These are phyloP conservation scores for Campaea margaritaria DNA, from an alignment of 2,888 invertebrate species.

Conservation along the genomic window DNA sequence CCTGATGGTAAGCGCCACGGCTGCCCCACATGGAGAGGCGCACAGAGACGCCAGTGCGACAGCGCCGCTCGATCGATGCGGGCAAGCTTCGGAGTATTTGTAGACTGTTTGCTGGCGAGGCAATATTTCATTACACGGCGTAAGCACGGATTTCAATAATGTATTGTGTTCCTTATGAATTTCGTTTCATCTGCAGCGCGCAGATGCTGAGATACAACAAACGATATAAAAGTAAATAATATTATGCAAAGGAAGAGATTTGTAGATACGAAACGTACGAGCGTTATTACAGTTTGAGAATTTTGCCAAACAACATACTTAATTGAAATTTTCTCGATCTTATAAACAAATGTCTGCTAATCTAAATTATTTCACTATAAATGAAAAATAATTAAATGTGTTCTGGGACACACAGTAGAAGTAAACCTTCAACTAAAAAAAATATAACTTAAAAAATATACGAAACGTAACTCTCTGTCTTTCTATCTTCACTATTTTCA, in stretches of 20 bases:
- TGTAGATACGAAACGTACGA: conserved; percentile 2
- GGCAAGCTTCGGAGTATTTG: background rate
- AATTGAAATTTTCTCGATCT: too few species aligned
- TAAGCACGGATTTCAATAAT: conserved; percentile 30
- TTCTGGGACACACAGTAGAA: too few species aligned
- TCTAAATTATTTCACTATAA: too few species aligned
- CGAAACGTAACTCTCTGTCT: too few species aligned
- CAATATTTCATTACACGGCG: conserved; percentile 34
- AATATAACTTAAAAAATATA: too few species aligned
- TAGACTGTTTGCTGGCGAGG: background rate
- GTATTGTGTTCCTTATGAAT: conserved; percentile 28
- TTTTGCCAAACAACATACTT: background rate
- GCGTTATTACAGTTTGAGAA: background rate
- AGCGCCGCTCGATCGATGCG: conserved; percentile 33
- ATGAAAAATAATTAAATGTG: too few species aligned
- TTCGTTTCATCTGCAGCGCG: conserved; percentile 23
- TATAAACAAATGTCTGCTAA: too few species aligned
- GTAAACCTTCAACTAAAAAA: too few species aligned
- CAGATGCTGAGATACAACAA: conserved; percentile 15
- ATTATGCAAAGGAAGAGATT: conserved; percentile 3
- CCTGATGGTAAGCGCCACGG: too few species aligned
- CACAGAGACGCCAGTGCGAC: background rate
- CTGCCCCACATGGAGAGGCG: background rate
- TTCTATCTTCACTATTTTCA: too few species aligned
- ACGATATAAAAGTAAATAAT: background rate